A percentile compares a stretch with the other conserved stretches of the same genome.
Conservation (phyloP, 2,888 invertebrate genomes). For the Dryocosmus kuriphilus region DNA sequence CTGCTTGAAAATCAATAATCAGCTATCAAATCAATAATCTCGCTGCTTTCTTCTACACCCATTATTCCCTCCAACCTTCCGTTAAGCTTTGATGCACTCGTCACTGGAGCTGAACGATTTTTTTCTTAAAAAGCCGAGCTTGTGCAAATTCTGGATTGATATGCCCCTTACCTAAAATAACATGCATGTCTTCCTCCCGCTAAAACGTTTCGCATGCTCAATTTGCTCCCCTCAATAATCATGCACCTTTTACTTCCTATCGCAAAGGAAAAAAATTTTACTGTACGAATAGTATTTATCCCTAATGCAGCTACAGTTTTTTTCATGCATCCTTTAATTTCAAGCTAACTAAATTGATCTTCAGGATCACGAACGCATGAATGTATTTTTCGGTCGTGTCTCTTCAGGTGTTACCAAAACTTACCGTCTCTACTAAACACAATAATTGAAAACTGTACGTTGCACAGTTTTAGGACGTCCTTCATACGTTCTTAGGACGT, state of each 20-base stretch:
- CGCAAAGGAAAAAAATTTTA: too few species aligned
- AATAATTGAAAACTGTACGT: neutral
- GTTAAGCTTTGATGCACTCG: neutral
- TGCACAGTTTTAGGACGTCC: too few species aligned
- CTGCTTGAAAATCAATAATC: neutral
- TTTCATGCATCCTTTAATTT: neutral
- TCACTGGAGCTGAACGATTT: constrained; percentile 57
- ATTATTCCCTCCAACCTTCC: neutral
- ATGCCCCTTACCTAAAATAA: constrained; percentile 50
- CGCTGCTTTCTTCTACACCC: neutral
- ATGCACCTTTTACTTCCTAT: constrained; percentile 5
- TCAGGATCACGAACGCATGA: neutral
- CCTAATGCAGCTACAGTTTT: too few species aligned
- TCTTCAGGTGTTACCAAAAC: neutral
- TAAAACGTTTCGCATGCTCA: neutral
- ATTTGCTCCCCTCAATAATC: neutral
- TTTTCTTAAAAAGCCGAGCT: constrained; percentile 57
- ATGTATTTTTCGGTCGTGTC: neutral
- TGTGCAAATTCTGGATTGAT: constrained; percentile 60
- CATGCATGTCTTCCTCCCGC: constrained; percentile 28
- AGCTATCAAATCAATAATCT: constrained; percentile 3
- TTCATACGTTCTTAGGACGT: too few species aligned
- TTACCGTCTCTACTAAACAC: neutral
- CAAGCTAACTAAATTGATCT: neutral
- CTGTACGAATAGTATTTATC: too few species aligned